Percentiles rank a stretch among this genome's conserved stretches.
phyloP scores from a whole-genome alignment of 1,140 invertebrate genomes.

The Aphelenchoides avenae region DNA sequence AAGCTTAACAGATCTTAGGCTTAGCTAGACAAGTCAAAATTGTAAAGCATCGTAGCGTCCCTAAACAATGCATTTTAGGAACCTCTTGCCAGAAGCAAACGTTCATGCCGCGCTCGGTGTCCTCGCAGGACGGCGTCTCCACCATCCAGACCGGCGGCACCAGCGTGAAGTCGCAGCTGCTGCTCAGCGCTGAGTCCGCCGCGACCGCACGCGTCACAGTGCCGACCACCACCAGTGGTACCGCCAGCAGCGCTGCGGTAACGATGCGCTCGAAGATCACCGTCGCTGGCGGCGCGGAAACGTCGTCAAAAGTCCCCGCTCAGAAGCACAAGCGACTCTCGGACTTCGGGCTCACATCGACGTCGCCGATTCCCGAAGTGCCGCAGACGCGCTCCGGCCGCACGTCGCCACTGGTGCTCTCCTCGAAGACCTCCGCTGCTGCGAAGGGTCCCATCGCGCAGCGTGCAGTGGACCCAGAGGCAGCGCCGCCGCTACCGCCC shows the following conservation, averaged over 20 bases:
- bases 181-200: not conserved
- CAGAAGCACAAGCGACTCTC: conserved; percentile 10
- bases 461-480: no score
- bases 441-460: no score
- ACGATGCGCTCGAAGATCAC: conserved; percentile 12
- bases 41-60: no score
- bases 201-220: not conserved
- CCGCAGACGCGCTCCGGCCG: conserved; percentile 1
- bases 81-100: conserved; percentile 57
- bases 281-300: no score
- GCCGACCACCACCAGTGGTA: not conserved
- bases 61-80: conserved; percentile 26
- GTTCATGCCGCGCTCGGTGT: conserved; percentile 56
- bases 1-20: no score
- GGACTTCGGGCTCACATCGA: conserved; percentile 11
- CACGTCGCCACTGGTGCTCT: conserved; percentile 4
- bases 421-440: no score
- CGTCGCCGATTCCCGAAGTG: not conserved
- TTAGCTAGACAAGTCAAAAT: no score
- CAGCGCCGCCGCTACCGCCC: not conserved
- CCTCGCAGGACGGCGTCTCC: conserved; percentile 50
- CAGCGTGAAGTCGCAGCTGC: conserved; percentile 10
- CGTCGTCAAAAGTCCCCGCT: not conserved
- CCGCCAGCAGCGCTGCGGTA: not conserved
- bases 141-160: not conserved